These are phyloP conservation scores for Idaea biselata DNA, from an alignment of 2,888 invertebrate genomes.

Conservation along the genomic window DNA sequence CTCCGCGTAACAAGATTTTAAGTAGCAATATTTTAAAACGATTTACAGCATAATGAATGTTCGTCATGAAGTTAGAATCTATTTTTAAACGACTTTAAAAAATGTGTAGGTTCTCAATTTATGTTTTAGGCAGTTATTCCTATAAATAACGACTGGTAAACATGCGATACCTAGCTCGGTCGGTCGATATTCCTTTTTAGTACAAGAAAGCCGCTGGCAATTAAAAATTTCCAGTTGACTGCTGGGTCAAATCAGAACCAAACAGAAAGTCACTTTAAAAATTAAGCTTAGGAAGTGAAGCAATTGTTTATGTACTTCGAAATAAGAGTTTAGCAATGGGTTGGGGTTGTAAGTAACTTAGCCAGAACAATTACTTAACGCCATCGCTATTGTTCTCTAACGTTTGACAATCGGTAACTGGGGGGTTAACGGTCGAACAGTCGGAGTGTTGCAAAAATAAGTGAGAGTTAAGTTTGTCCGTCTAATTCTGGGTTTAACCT, in stretches of 20 bases:
- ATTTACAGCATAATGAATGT: background rate
- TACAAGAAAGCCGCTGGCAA: constrained; percentile 10
- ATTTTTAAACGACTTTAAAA: background rate
- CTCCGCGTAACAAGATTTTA: background rate
- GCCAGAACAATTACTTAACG: background rate
- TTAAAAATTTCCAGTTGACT: constrained; percentile 21
- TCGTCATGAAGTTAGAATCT: background rate
- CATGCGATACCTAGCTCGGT: background rate
- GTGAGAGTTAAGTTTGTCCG: constrained; percentile 69
- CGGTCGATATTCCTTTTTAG: background rate
- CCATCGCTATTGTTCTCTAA: background rate
- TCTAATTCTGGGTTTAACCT: constrained; percentile 72
- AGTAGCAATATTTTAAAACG: background rate
- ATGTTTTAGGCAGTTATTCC: background rate
- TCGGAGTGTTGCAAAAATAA: constrained; percentile 58
- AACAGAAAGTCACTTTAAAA: constrained; percentile 4
- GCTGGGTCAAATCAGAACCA: constrained; percentile 11
- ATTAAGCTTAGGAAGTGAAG: constrained; percentile 6
- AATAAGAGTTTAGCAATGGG: constrained; percentile 2
- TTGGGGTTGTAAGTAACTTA: background rate
- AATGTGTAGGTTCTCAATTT: background rate
- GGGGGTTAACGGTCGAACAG: constrained; percentile 39
- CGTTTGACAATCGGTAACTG: background rate
- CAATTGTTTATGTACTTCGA: background rate
- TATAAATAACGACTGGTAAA: background rate